phyloP scores from a whole-genome alignment of 2,888 invertebrate species.

The Clitarchus hookeri region DNA sequence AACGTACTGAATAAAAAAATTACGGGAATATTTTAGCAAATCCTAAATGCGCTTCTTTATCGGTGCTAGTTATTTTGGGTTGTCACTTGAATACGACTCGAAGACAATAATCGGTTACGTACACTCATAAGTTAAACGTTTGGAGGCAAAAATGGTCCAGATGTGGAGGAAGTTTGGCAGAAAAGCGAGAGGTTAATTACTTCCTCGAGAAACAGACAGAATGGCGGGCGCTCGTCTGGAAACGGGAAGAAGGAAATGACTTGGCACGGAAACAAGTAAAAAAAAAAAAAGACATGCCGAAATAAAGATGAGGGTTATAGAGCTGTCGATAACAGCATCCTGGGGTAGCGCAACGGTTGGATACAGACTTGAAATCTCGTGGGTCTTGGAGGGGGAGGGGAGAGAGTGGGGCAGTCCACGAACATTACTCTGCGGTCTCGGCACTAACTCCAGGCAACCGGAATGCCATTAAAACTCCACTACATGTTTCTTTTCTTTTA shows the following conservation, averaged over 20 bases:
- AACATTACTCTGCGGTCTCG: background rate
- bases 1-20: too few relatives aligned
- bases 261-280: background rate
- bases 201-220: background rate
- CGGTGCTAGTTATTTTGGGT: too few relatives aligned
- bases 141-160: background rate
- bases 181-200: background rate
- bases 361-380: background rate
- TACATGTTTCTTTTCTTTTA: background rate
- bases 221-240: background rate
- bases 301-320: constrained; percentile 19
- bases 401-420: background rate
- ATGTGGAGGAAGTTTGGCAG: background rate
- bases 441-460: background rate
- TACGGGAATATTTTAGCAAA: too few relatives aligned
- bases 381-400: background rate
- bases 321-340: constrained; percentile 11
- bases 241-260: background rate
- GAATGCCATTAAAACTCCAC: constrained; percentile 18
- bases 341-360: background rate
- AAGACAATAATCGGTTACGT: too few relatives aligned
- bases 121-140: too few relatives aligned
- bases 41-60: too few relatives aligned
- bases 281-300: background rate
- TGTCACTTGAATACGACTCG: too few relatives aligned